Percentiles rank a stretch among this genome's conserved stretches.
phyloP scores from a whole-genome alignment of 2,888 invertebrate genomes.

The Limnephilus lunatus region DNA sequence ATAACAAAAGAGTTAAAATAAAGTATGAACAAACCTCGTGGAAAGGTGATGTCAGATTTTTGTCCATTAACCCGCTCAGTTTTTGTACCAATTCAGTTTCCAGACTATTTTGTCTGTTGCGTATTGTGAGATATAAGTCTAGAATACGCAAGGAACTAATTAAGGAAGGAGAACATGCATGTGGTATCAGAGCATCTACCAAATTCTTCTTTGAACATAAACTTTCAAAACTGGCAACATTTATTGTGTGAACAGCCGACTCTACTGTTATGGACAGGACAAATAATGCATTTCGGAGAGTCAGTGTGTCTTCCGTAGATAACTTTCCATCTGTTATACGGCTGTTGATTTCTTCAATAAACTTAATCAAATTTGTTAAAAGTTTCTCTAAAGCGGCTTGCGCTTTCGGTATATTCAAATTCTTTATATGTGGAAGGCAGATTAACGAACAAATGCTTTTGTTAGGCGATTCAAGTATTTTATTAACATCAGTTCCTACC shows the following conservation, averaged over 20 bases:
- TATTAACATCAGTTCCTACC: constrained; percentile 70
- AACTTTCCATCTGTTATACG: constrained; percentile 36
- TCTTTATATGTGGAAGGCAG: constrained; percentile 78
- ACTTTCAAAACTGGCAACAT: constrained; percentile 73
- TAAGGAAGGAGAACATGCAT: constrained; percentile 73
- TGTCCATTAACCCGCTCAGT: constrained; percentile 77
- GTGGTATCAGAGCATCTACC: constrained; percentile 73
- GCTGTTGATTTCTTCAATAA: constrained; percentile 41
- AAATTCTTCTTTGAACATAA: constrained; percentile 74
- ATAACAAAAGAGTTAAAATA: constrained; percentile 32
- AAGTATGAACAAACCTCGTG: constrained; percentile 77
- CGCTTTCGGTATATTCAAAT: constrained; percentile 71
- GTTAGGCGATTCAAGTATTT: constrained; percentile 72
- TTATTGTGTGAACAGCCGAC: constrained; percentile 78
- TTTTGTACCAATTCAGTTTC: constrained; percentile 73
- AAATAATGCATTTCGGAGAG: constrained; percentile 71
- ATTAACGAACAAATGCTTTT: constrained; percentile 75
- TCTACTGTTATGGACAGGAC: constrained; percentile 79
- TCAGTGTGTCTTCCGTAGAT: constrained; percentile 48
- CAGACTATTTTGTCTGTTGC: constrained; percentile 74
- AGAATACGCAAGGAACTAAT: constrained; percentile 76
- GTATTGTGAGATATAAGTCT: constrained; percentile 77
- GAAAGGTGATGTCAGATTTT: constrained; percentile 83
- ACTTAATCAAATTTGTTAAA: constrained; percentile 68
- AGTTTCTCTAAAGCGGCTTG: constrained; percentile 71